phyloP scores from a whole-genome alignment of 2,888 invertebrate genomes.

The Tholera decimalis region DNA sequence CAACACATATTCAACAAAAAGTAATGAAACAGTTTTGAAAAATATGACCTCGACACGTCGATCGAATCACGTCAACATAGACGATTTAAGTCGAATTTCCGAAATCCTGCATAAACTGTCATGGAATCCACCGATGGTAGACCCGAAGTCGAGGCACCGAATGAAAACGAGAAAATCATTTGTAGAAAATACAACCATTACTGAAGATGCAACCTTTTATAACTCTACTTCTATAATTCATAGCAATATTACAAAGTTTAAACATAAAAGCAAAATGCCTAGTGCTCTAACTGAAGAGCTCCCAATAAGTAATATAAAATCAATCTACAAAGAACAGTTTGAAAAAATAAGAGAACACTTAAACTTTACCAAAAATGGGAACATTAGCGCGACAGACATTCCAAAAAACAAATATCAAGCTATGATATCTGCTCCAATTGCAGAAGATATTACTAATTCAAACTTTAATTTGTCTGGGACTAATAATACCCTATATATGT shows the following conservation, averaged over 20 bases:
- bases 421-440: background rate
- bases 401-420: constrained; percentile 4
- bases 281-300: constrained; percentile 24
- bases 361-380: constrained; percentile 19
- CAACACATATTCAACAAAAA: background rate
- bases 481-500: constrained; percentile 3
- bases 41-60: constrained; percentile 24
- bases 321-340: constrained; percentile 23
- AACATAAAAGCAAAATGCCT: constrained; percentile 39
- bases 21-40: background rate
- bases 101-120: constrained; percentile 7
- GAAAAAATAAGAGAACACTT: constrained; percentile 7
- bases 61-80: constrained; percentile 6
- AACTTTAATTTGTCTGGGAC: background rate
- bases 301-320: constrained; percentile 15
- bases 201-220: constrained; percentile 1
- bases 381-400: constrained; percentile 14
- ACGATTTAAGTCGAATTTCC: background rate
- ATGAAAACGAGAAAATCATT: background rate
- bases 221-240: background rate
- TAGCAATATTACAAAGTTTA: constrained; percentile 13
- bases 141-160: background rate
- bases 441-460: constrained; percentile 1
- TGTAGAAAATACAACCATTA: background rate
- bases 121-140: background rate